Percentiles rank a stretch among this genome's conserved stretches.
Conservation (phyloP, 2,888 invertebrate species). For the Tethea ocularis region DNA sequence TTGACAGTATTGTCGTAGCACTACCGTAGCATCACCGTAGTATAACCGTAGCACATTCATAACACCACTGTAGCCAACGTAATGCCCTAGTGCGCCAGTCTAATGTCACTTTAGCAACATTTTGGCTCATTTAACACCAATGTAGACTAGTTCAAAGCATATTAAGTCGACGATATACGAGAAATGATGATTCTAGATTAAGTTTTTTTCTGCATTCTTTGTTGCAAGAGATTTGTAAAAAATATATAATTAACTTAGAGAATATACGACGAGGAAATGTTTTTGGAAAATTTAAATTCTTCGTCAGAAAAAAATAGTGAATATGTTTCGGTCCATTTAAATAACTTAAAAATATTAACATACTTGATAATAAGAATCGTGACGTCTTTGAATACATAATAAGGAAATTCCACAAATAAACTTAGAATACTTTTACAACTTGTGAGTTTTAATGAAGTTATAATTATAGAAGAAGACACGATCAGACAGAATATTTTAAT, state of each 20-base stretch:
- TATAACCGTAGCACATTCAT: not conserved
- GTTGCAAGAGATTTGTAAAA: too few relatives aligned
- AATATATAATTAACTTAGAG: too few relatives aligned
- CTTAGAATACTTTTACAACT: not conserved
- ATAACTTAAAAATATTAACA: not conserved
- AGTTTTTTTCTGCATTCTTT: too few relatives aligned
- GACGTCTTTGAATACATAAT: not conserved
- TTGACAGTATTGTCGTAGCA: not conserved
- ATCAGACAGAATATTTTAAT: not conserved
- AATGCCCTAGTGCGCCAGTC: too few relatives aligned
- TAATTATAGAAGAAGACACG: not conserved
- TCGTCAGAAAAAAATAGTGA: not conserved
- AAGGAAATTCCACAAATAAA: not conserved
- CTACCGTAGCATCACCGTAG: not conserved
- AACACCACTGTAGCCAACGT: not conserved
- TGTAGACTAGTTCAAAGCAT: too few relatives aligned
- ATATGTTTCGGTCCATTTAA: too few relatives aligned
- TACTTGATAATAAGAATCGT: not conserved
- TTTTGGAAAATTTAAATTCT: too few relatives aligned
- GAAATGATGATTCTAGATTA: too few relatives aligned
- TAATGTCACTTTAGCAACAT: too few relatives aligned
- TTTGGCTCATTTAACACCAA: too few relatives aligned
- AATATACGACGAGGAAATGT: too few relatives aligned
- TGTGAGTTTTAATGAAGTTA: not conserved
- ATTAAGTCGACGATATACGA: too few relatives aligned